Evolutionary conservation across 2,888 invertebrate genomes (phyloP), one percentile per base, ranked within the genome.

Genomic region (Cryptus armator): DNA sequence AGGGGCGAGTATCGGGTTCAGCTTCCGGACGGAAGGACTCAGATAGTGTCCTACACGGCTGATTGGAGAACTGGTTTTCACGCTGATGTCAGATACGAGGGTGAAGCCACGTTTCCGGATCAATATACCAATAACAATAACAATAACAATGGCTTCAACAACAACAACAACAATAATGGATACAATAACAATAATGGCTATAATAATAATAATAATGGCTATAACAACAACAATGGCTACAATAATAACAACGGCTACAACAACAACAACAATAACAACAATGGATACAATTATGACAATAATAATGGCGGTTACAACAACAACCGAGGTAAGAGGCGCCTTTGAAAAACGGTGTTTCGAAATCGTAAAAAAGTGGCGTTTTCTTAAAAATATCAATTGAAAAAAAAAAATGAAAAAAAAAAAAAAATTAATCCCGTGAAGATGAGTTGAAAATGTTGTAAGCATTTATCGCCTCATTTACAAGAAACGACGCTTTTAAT

Each of bases 61-160:
- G 97, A 97, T 90, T 97, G 97, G 97, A 95, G 96, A 91, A 96
- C 96, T 0, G 97, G 97, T 0, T 97, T 96, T 94, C 97, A 97
- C 91, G 97, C 97, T 7, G 97, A 97, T 87, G 97, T 97, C 9
- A 94, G 95, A 85, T 96, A 97, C 92, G 97, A 97, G 91, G 97
- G 97, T 0, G 95, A 96, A 85, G 96, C 97, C 0, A 94, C 94
- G 29, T 97, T 96, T 89, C 96, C 96, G 0, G 96, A 96, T 53
- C 94, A 94, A 59, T 95, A 95, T 79, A 92, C 91, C 24, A 88
- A 89, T 75, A 87, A 87, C 29, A 88, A 89, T 75, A 87, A 87
- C 29, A 88, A 88, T 29, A 85, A 71, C 7, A 74, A 75, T 43
- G 81, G 74, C 7, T 81, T 82, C 56, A 83, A 85, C 29, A 74